Base-by-base conservation (phyloP, 2,888 invertebrate species). In the Parnassius apollo region DNA sequence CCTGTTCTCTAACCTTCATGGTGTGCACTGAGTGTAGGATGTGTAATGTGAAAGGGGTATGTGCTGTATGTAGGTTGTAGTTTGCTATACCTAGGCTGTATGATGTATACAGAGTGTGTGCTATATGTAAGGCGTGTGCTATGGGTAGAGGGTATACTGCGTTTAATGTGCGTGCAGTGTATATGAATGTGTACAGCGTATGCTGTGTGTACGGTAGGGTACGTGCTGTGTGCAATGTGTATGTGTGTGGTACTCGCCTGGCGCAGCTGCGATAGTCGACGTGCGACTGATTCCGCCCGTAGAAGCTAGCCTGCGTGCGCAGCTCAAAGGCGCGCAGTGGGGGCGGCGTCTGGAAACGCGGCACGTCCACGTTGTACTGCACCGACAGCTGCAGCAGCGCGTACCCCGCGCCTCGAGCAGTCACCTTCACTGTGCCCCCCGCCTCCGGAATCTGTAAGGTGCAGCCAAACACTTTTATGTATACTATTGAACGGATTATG, bases 381-480 rank as follows among this genome's bases (percentile, higher is more conserved):
- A 97, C 97, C 46, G 96, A 95, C 95, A 98, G 95, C 92, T 98
- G 98, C 70, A 98, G 93, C 75, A 98, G 95, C 3, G 98, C 98
- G 87, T 96, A 96, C n/a, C 98, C 98, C 2, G 97, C 96, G 68
- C 98, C 99, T 79, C 95, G 96, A 0, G 97, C 98, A 72, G 96
- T 95, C 54, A 98, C 97, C 86, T 97, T 96, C 48, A 98, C 96
- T 0, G 97, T 97, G 75, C 98, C 98, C 96, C 97, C 98, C 54
- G 98, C 98, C 76, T 96, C 94, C 0, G 97, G 97, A 82, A 98
- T 97, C 96, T 96, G 73, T 2, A 25, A 10, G 11, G 42, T 35
- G 42, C 91, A 0, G 95, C 95, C 65, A 95, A 10, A 42, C 25
- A 25, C 7, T 12, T 46, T 18, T 13, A 60, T 7, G 35, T 35